Conservation (phyloP, 2,888 invertebrate genomes). For the Crematogaster levior region DNA sequence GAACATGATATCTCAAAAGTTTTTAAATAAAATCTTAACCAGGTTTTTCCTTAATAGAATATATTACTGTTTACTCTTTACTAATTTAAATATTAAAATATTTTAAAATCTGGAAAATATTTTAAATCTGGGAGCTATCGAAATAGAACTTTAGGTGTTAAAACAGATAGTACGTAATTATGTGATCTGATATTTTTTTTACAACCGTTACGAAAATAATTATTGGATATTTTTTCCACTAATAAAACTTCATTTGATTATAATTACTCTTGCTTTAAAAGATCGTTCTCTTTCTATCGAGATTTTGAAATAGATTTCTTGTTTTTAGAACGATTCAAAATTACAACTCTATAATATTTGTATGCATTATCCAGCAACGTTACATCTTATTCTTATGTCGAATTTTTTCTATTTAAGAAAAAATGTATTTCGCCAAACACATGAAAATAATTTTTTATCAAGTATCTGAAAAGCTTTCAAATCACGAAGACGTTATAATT, state of each 20-base stretch:
- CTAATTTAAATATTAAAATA: not conserved
- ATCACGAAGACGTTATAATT: conserved; percentile 25
- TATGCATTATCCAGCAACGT: not conserved
- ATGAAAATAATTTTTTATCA: conserved; percentile 30
- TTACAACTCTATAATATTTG: not conserved
- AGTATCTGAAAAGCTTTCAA: conserved; percentile 16
- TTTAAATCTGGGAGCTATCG: not conserved
- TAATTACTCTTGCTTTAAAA: not conserved
- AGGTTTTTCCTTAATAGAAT: not conserved
- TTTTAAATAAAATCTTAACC: not conserved
- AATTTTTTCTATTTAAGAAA: not conserved
- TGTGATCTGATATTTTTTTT: not conserved
- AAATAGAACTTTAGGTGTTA: not conserved
- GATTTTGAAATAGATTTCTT: not conserved
- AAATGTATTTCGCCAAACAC: not conserved
- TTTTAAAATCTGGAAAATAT: not conserved
- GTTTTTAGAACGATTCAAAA: not conserved
- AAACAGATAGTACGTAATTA: not conserved
- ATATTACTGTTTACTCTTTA: not conserved
- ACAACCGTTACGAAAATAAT: not conserved
- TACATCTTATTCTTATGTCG: not conserved
- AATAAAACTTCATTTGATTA: not conserved
- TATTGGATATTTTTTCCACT: not conserved
- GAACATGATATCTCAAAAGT: not conserved
- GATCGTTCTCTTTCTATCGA: not conserved